Evolutionary conservation across 2,888 invertebrate species (phyloP).

Genomic region (Oxytorus armatus): DNA sequence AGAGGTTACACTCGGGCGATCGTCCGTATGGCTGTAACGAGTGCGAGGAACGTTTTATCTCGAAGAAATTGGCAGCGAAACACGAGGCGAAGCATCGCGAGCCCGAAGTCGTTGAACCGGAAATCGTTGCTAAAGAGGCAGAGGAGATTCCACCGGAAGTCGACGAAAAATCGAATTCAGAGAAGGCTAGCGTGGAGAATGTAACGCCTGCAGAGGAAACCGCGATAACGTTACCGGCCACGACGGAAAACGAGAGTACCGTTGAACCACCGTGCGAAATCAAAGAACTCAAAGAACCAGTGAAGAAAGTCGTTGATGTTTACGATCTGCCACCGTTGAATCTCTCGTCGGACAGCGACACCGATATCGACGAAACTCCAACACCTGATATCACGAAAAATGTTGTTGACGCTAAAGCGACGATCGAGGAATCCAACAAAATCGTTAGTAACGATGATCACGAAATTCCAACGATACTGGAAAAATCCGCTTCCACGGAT

Average conservation of each 20-base stretch:
- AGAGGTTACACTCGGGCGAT: constrained; percentile 90
- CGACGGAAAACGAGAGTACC: constrained; percentile 82
- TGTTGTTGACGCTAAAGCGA: no score
- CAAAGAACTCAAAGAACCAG: constrained; percentile 81
- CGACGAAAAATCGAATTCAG: constrained; percentile 67
- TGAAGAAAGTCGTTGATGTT: constrained; percentile 86
- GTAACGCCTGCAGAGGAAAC: constrained; percentile 74
- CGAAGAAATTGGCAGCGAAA: constrained; percentile 90
- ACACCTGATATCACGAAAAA: constrained; percentile 61
- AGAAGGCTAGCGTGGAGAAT: constrained; percentile 56
- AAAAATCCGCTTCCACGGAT: constrained; percentile 71
- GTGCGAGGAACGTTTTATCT: constrained; percentile 92
- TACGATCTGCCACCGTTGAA: constrained; percentile 92
- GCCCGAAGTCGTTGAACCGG: constrained; percentile 70
- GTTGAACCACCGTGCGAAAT: constrained; percentile 77
- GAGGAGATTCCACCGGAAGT: constrained; percentile 10
- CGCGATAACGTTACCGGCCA: constrained; percentile 72
- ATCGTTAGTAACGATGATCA: constrained; percentile 72
- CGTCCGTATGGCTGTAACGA: constrained; percentile 90
- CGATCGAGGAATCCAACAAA: no score
- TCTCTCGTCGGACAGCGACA: constrained; percentile 92
- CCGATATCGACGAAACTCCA: constrained; percentile 86
- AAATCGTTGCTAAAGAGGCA: constrained; percentile 2
- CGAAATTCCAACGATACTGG: not conserved
- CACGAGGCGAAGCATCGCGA: constrained; percentile 88